Percentiles rank a stretch among this genome's conserved stretches.
Evolutionary conservation across 64 coral and sea anemone genomes (phyloP).

Genomic region (Acropora yongei): DNA sequence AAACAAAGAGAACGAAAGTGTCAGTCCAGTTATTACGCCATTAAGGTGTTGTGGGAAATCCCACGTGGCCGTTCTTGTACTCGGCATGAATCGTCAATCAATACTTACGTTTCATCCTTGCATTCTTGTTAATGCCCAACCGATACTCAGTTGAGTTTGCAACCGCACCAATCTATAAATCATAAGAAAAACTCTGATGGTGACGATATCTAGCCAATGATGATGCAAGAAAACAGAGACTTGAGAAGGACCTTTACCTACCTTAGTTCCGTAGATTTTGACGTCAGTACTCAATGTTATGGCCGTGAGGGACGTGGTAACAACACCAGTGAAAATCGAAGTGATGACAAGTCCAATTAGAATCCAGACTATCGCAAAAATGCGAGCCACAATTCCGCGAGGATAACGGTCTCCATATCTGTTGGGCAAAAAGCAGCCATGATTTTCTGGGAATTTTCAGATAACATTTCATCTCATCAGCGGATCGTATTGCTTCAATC

Average conservation of each 20-base stretch:
- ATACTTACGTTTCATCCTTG: conserved; percentile 69
- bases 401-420: conserved; percentile 96
- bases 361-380: conserved; percentile 92
- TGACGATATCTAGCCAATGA: too few relatives aligned
- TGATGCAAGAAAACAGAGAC: too few relatives aligned
- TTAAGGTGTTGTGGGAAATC: neutral
- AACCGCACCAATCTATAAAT: conserved; percentile 76
- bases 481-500: too few relatives aligned
- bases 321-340: conserved; percentile 92
- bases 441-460: neutral
- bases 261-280: conserved; percentile 88
- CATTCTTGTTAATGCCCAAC: conserved; percentile 90
- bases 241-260: neutral
- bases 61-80: too few relatives aligned
- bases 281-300: conserved; percentile 89
- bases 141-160: conserved; percentile 91
- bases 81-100: too few relatives aligned
- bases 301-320: conserved; percentile 91
- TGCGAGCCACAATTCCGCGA: conserved; percentile 79
- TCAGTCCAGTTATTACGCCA: neutral
- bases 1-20: neutral
- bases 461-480: neutral
- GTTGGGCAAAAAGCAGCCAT: neutral
- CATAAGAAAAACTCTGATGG: neutral
- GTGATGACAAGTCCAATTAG: conserved; percentile 92